A percentile compares a stretch with the other conserved stretches of the same genome.
Conservation (phyloP, 2,113 vertebrate genomes). For the Zapornia atra region DNA sequence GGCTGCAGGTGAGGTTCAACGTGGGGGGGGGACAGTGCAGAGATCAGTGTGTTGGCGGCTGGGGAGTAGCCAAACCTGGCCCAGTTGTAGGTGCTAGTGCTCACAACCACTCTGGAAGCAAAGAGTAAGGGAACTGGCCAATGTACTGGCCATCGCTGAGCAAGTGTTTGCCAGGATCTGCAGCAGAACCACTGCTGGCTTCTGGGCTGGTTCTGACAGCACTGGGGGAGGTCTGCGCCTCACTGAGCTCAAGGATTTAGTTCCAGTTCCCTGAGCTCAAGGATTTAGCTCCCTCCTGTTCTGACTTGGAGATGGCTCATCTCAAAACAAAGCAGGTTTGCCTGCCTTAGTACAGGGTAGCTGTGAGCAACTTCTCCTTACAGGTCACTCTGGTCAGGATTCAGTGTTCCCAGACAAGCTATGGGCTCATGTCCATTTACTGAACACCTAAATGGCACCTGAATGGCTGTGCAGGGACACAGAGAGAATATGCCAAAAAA, state of each 20-base stretch:
- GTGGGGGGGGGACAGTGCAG: background rate
- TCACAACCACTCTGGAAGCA: background rate
- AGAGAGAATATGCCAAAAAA: background rate
- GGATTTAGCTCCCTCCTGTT: background rate
- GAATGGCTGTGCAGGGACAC: background rate
- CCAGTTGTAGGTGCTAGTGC: background rate
- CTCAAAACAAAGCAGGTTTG: background rate
- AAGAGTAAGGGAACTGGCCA: background rate
- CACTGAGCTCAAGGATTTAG: too few relatives aligned
- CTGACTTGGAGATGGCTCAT: background rate
- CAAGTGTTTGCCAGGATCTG: background rate
- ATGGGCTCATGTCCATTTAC: background rate
- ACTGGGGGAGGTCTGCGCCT: background rate
- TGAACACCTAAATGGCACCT: background rate
- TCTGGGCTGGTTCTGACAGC: background rate
- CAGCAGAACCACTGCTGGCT: background rate
- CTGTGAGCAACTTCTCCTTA: background rate
- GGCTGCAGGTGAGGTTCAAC: conserved; percentile 57
- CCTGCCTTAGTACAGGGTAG: background rate
- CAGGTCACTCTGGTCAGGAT: background rate
- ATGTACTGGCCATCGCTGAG: too few relatives aligned
- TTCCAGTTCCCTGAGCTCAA: too few relatives aligned
- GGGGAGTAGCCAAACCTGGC: background rate
- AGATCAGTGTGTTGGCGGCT: background rate
- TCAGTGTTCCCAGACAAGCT: background rate